A percentile compares a stretch with the other conserved stretches of the same genome.
These are phyloP conservation scores for Cinclus mexicanus DNA, from an alignment of 2,113 vertebrate species.

Conservation along the genomic window DNA sequence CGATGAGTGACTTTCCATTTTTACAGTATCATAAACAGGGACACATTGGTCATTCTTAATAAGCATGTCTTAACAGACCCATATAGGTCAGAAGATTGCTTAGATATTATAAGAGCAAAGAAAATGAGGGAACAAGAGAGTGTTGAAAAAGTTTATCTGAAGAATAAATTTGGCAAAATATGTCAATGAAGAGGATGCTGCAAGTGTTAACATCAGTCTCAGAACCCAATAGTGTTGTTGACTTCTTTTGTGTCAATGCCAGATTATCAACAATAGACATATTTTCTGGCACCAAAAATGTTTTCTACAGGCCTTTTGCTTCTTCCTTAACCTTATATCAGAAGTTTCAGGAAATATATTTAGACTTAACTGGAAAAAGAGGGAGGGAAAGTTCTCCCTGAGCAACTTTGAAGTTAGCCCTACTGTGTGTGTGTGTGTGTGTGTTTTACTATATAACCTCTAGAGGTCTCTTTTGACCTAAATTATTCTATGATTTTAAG, in stretches of 20 bases:
- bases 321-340: neutral
- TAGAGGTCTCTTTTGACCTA: neutral
- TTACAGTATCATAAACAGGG: neutral
- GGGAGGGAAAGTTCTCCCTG: neutral
- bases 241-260: neutral
- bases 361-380: neutral
- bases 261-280: neutral
- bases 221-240: neutral
- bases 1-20: neutral
- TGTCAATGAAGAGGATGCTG: neutral
- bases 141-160: neutral
- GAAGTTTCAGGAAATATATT: neutral
- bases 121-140: neutral
- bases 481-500: neutral
- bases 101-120: neutral
- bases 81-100: neutral
- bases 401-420: neutral
- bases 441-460: neutral
- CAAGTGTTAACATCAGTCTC: neutral
- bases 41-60: neutral
- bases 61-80: neutral
- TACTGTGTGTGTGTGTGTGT: neutral
- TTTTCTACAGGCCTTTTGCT: neutral
- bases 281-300: neutral
- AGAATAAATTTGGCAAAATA: slow-evolving; percentile 19